Conservation (phyloP, 2,888 invertebrate genomes). For the Watsonalla cultraria region DNA sequence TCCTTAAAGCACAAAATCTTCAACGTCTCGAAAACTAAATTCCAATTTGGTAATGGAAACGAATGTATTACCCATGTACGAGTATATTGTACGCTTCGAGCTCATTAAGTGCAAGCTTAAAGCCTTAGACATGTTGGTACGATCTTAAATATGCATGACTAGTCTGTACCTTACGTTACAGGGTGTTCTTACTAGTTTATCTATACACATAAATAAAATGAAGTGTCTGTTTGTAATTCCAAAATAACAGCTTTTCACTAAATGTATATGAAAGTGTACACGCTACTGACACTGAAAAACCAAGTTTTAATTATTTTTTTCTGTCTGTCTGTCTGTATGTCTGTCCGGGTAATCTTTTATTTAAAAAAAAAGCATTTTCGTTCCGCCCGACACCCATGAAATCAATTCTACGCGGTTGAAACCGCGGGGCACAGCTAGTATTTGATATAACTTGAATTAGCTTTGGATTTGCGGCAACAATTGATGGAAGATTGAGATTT, state of each 20-base stretch:
- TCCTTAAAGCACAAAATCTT: not conserved
- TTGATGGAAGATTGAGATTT: constrained; percentile 6
- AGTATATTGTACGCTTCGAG: constrained; percentile 22
- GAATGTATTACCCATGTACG: constrained; percentile 10
- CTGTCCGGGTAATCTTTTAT: too few relatives aligned
- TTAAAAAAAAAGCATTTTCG: too few relatives aligned
- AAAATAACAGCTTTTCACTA: too few relatives aligned
- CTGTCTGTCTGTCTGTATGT: too few relatives aligned
- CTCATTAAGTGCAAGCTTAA: constrained; percentile 54
- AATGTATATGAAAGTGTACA: too few relatives aligned
- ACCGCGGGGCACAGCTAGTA: too few relatives aligned
- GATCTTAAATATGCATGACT: constrained; percentile 53
- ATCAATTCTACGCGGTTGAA: too few relatives aligned
- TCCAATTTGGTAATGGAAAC: not conserved
- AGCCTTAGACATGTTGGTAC: constrained; percentile 50
- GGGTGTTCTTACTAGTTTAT: constrained; percentile 17
- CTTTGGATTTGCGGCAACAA: constrained; percentile 9
- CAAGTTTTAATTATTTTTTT: too few relatives aligned
- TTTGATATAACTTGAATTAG: constrained; percentile 25
- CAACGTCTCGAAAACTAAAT: not conserved
- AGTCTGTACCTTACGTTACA: constrained; percentile 21
- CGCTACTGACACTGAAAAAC: too few relatives aligned
- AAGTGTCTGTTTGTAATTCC: too few relatives aligned
- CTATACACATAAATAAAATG: too few relatives aligned
- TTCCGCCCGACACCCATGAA: too few relatives aligned